Evolutionary conservation across 1,140 invertebrate genomes (phyloP), one percentile per base, ranked within the genome.

Genomic region (Drosophila nikananu): DNA sequence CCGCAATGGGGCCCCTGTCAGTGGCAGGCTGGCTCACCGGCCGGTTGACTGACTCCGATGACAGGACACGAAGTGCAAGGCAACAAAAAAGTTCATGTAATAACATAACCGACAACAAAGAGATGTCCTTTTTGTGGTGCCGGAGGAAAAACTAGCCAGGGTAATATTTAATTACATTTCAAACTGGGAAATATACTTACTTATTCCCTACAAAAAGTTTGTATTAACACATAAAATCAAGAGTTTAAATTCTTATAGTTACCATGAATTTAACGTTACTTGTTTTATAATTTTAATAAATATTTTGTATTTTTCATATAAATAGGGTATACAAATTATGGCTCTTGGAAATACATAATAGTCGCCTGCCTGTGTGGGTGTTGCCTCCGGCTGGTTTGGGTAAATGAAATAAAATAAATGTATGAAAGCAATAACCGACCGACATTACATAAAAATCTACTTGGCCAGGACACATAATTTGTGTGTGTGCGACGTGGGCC

Each of bases 391-490:
- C 41, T 66, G 62, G 82, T 71, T 67, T 84, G 66, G 70, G 66
- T 63, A 82, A 86, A 86, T 86, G 81, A 89, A 90, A 90, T 86
- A 80, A 90, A 90, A 90, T 86, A 90, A 90, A 91, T 90, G 86
- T 86, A 90, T 80, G 77, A 80, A 90, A 90, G 86, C 86, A 90
- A 90, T 89, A 89, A 90, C 86, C 86, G 74, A 90, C 86, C 86
- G 76, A 86, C 86, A 90, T 90, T 86, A 90, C 86, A 90, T 90
- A 90, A 90, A 90, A 90, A 90, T 90, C 86, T 90, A 91, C 86
- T 90, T 90, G 86, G 79, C 77, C 83, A 62, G 71, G 75, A 75
- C 80, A 75, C 68, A 80, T 90, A 82, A 86, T 90, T 83, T 80
- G 84, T 78, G 60, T 68, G 80, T 63, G 54, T 55, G 77, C 61